Evolutionary conservation across 2,797 vertebrate species (phyloP), one percentile per base, ranked within the genome.

Genomic region (Lacerta agilis): DNA sequence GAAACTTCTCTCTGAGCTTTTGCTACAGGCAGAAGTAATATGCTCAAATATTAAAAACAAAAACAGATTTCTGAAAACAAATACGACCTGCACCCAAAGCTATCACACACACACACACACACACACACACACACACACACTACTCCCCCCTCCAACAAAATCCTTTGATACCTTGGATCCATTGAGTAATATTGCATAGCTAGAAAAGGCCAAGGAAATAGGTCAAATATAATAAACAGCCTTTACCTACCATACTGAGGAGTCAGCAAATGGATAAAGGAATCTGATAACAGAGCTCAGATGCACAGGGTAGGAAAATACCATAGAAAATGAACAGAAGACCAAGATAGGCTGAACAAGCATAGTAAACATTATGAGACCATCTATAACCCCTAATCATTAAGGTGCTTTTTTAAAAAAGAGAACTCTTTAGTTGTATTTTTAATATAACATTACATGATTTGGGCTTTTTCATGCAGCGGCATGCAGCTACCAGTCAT

Each of bases 51-150:
- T 64, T 89, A 77, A 91, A 72, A n/a, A 55, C 81, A 36, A 33
- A 36, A 75, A 41, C 49, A 80, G 71, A 85, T 75, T 29, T 27
- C 23, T 87, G 69, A 88, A 91, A 93, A 88, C 75, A 93, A 91
- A 91, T 10, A 81, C 15, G 23, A 90, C 29, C 20, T 55, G 90
- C 81, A 79, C 79, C 38, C 61, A 88, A 7, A 61, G 64, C 13
- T 83, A 86, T 86, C 78, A 82, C 29, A 92, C 89, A 92, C 17
- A 9, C 67, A 79, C 1, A n/a, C 23, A 90, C 11, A 76, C 9
- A 64, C 8, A 67, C 61, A 25, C 29, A 83, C 33, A 66, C 33
- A 7, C 25, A 49, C 8, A 72, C 33, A 8, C 33, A 11, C 43
- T 8, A 17, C 45, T 29, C 7, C 17, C 9, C 73, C n/a, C 27